phyloP scores from a whole-genome alignment of 2,888 invertebrate genomes.

The Cephus pygmeus region DNA sequence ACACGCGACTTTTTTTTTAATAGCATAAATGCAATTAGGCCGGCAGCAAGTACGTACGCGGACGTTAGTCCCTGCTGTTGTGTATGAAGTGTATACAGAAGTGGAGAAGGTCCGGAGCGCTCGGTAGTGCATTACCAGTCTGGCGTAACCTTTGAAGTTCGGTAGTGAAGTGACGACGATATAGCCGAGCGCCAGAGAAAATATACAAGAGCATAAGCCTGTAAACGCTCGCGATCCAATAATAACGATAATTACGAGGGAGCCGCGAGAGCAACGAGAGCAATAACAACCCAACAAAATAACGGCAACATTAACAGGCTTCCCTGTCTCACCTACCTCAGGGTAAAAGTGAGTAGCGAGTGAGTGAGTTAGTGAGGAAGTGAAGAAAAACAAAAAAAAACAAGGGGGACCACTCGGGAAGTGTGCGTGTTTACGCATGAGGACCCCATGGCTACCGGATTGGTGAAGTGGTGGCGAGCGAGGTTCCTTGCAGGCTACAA shows the following conservation, averaged over 20 bases:
- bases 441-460: slow-evolving; percentile 78
- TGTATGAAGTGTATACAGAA: neutral
- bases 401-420: neutral
- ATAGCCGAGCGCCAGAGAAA: slow-evolving; percentile 12
- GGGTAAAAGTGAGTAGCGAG: slow-evolving; percentile 2
- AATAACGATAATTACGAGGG: slow-evolving; percentile 13
- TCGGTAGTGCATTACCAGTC: slow-evolving; percentile 19
- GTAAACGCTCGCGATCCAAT: slow-evolving; percentile 17
- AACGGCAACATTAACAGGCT: neutral
- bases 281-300: neutral
- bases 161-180: slow-evolving; percentile 20
- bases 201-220: slow-evolving; percentile 21
- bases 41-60: neutral
- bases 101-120: neutral
- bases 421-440: slow-evolving; percentile 55
- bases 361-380: slow-evolving; percentile 22
- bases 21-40: neutral
- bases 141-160: slow-evolving; percentile 18
- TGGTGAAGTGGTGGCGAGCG: slow-evolving; percentile 82
- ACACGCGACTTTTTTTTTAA: neutral
- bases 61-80: neutral
- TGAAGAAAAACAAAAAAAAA: slow-evolving; percentile 10
- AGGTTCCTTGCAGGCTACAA: slow-evolving; percentile 81
- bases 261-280: neutral
- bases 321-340: neutral